A percentile compares a stretch with the other conserved stretches of the same genome.
Conservation (phyloP, 2,888 invertebrate genomes). For the Phymatocera aterrima region DNA sequence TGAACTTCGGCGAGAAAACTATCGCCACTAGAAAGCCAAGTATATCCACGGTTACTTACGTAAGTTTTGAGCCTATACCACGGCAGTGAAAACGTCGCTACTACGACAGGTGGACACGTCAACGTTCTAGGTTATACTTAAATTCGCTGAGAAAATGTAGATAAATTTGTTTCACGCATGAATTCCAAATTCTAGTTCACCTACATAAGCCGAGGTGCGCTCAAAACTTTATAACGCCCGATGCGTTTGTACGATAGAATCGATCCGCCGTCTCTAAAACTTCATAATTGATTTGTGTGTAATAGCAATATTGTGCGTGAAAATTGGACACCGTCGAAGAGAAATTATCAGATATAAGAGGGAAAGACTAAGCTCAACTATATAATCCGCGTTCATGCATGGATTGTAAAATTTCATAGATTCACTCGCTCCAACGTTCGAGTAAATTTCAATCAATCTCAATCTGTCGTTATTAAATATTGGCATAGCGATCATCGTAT, state of each 20-base stretch:
- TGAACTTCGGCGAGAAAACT: neutral
- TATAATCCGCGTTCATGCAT: too few species aligned
- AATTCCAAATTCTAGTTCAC: neutral
- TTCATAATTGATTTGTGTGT: neutral
- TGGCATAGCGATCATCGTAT: too few species aligned
- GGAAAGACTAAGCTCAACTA: too few species aligned
- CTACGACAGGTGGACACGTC: slow-evolving; percentile 26
- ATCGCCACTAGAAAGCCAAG: neutral
- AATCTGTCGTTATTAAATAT: too few species aligned
- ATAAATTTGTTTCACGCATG: neutral
- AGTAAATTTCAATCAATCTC: too few species aligned
- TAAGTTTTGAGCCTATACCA: neutral
- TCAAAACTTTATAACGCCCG: neutral
- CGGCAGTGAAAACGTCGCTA: neutral
- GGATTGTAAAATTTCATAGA: too few species aligned
- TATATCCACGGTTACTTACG: neutral
- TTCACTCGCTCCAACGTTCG: too few species aligned
- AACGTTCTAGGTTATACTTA: neutral
- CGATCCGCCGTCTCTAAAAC: neutral
- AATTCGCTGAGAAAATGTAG: neutral
- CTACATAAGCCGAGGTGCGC: neutral
- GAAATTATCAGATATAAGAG: too few species aligned
- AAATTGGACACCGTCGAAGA: neutral
- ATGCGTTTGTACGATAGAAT: neutral
- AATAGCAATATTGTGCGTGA: neutral